A percentile compares a stretch with the other conserved stretches of the same genome.
Evolutionary conservation across 2,888 invertebrate species (phyloP).

Genomic region (Chirona hameri): DNA sequence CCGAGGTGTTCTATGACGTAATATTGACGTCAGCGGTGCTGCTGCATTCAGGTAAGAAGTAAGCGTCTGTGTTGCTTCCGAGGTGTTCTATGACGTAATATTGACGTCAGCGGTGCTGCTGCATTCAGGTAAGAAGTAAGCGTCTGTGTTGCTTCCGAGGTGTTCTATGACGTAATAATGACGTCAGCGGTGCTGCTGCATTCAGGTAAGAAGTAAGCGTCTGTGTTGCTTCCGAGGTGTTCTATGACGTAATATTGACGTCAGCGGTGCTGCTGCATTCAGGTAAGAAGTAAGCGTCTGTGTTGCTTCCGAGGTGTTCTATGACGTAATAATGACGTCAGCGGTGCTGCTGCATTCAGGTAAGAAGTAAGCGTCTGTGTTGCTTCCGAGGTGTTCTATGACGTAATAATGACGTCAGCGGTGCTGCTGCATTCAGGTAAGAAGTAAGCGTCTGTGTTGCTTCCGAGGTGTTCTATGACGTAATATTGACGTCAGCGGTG

Average conservation of each 20-base stretch:
- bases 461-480: constrained; percentile 47
- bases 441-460: no score
- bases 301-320: no score
- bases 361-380: no score
- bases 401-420: not conserved
- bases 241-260: constrained; percentile 47
- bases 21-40: no score
- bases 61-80: no score
- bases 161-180: constrained; percentile 47
- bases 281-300: no score
- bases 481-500: no score
- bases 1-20: constrained; percentile 47
- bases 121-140: constrained; percentile 43
- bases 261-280: constrained; percentile 44
- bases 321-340: constrained; percentile 47
- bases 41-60: constrained; percentile 44
- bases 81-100: constrained; percentile 47
- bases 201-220: no score
- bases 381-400: constrained; percentile 47
- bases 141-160: no score
- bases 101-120: not conserved
- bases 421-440: constrained; percentile 44
- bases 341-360: constrained; percentile 44
- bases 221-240: no score
- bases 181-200: constrained; percentile 44